Evolutionary conservation across 2,113 vertebrate genomes (phyloP), one percentile per base, ranked within the genome.

Genomic region (Mystacornis crossleyi): DNA sequence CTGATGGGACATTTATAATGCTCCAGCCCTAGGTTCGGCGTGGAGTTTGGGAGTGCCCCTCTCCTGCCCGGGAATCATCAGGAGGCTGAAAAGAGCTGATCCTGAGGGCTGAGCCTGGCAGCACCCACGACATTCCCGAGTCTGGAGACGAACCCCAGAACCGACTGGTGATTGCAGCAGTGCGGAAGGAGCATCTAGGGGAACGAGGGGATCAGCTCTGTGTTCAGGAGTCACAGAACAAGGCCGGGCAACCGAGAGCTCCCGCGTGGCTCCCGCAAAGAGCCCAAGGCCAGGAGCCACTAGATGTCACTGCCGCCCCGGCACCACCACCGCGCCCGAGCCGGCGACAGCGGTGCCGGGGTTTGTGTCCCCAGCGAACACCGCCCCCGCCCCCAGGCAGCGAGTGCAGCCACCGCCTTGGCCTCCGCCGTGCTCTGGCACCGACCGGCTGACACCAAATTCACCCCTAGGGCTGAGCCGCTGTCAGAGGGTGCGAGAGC

Each of bases 231-330:
- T 2, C 33, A 14, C 82, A 36, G 6, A 51, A 21, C 26, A 16
- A 28, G 38, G 34, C 2, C 0, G 38, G 79, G 61, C 81, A 28
- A 8, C 11, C 2, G 51, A 60, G 9, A 18, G 75, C 6, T 5
- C 3, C 17, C 15, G 28, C 1, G 4, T 6, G 38, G 75, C 73
- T 79, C 8, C 31, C 1, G 6, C 50, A 23, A 31, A 43, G 60
- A 81, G 79, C 83, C 65, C 89, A 19, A 38, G 86, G 86, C 57
- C 50, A 4, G 50, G 23, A 78, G 85, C 97, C 97, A 93, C 97
- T 97, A 98, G 97, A 92, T 97, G 97, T 96, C 97, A 95, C 95
- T 96, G 82, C 95, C 71, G 86, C 18, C 71, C 53, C 85, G 45
- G 89, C 33, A 6, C 93, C 96, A 84, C 74, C 85, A 42, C 87